phyloP scores from a whole-genome alignment of 2,888 invertebrate genomes.

The Alitta virens region DNA sequence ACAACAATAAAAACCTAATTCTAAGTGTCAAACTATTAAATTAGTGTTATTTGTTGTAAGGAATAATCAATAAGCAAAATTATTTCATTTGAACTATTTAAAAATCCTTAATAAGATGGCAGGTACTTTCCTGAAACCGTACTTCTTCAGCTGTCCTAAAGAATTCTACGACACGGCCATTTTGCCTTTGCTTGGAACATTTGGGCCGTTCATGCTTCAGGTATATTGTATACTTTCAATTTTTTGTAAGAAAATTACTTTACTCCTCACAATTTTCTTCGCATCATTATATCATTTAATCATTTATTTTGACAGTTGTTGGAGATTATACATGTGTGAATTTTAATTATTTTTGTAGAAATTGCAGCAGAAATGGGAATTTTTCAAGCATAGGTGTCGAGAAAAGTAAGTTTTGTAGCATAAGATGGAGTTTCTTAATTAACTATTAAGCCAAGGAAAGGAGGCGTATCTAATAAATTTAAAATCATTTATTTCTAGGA shows the following conservation, averaged over 20 bases:
- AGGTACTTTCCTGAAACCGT: conserved; percentile 81
- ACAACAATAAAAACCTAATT: not conserved
- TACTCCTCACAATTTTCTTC: too few relatives aligned
- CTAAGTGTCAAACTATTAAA: too few relatives aligned
- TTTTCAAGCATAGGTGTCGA: too few relatives aligned
- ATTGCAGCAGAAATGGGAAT: not conserved
- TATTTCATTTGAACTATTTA: too few relatives aligned
- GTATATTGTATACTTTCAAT: conserved; percentile 31
- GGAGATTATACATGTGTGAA: too few relatives aligned
- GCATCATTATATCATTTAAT: too few relatives aligned
- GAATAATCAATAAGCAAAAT: too few relatives aligned
- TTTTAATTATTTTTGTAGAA: not conserved
- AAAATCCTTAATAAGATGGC: conserved; percentile 6
- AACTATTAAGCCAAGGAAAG: too few relatives aligned
- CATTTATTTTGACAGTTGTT: too few relatives aligned
- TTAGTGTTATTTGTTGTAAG: too few relatives aligned
- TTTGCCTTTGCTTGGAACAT: conserved; percentile 74
- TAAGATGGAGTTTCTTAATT: too few relatives aligned
- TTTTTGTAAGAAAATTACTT: not conserved
- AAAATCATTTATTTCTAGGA: not conserved
- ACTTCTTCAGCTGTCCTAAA: conserved; percentile 81
- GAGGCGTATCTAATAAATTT: not conserved
- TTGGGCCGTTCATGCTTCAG: conserved; percentile 68
- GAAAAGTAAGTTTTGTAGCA: too few relatives aligned
- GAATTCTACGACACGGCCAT: conserved; percentile 75